Evolutionary conservation across 2,888 invertebrate genomes (phyloP).

Genomic region (Athalia rosae): DNA sequence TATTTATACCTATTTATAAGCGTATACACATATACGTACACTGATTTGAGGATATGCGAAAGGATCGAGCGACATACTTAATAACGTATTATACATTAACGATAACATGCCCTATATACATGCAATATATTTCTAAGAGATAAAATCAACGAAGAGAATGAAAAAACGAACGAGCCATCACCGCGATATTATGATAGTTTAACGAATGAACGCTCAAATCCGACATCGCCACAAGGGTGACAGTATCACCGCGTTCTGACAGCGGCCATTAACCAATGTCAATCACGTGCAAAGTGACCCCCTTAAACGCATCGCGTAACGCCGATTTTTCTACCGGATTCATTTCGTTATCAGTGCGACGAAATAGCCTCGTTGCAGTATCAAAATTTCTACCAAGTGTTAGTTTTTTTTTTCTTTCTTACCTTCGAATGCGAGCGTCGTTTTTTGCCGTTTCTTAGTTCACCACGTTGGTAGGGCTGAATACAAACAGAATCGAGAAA

Average conservation of each 20-base stretch:
- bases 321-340: not conserved
- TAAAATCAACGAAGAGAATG: constrained; percentile 16
- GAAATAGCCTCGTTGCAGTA: not conserved
- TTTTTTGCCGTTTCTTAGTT: constrained; percentile 5
- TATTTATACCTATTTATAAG: not conserved
- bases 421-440: not conserved
- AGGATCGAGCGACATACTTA: not conserved
- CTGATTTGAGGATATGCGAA: not conserved
- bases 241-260: constrained; percentile 38
- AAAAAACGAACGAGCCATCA: constrained; percentile 18
- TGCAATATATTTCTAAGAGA: not conserved
- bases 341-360: constrained; percentile 16
- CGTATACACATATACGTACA: not conserved
- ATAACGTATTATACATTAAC: too few relatives aligned
- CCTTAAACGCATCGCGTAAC: constrained; percentile 1
- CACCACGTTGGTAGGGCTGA: not conserved
- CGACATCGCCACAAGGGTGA: constrained; percentile 17
- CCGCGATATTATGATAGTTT: constrained; percentile 17
- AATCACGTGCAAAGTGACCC: constrained; percentile 29
- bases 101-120: too few relatives aligned
- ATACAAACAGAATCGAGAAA: not conserved
- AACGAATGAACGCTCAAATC: constrained; percentile 9
- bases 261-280: constrained; percentile 41
- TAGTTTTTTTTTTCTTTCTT: not conserved
- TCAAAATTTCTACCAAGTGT: too few relatives aligned